Evolutionary conservation across 35 echinoderm and acorn worm species (phyloP), one percentile per base, ranked within the genome.

Genomic region (Lytechinus pictus): DNA sequence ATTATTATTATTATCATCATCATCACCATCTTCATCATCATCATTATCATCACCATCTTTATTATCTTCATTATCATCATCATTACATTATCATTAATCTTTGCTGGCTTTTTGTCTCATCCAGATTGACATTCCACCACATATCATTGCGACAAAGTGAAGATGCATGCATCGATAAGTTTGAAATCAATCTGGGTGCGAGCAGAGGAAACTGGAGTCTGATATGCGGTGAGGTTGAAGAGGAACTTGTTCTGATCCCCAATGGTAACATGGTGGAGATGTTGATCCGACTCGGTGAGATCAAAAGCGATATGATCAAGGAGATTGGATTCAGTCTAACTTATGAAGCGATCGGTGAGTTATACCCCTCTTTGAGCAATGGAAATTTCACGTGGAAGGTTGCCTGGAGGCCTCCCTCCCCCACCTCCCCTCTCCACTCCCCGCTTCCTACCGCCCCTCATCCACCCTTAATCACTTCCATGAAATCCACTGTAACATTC

Each of bases 291-390:
- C 66, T 79, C n/a, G 66, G 66, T 24, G n/a, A n/a, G 4, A 16
- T 79, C 24, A n/a, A 24, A 16, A 79, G 66, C 14, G 66, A 79
- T 0, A 79, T 79, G 66, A n/a, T 1, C 19, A 79, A 79, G 4
- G 66, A 79, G 66, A 79, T 79, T n/a, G 66, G 66, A 16, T 79
- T 79, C n/a, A 79, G 66, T 79, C 66, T 79, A 8, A 79, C 66
- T 24, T 79, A 79, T 79, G 66, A 79, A 24, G 66, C 66, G n/a
- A 79, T 79, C 66, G 66, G 66, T 79, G 66, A 79, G 66, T 79
- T 7, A 79, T 7, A n/a, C 57, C 2, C 2, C 33, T 44, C 33
- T 44, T 44, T 44, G 33, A 44, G 0, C 33, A 44, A 44, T 44
- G 33, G 33, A 44, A 44, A 44, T 44, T 44, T 44, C 33, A 44